A percentile compares a stretch with the other conserved stretches of the same genome.
Conservation (phyloP, 1,140 invertebrate genomes). For the Lepeophtheirus salmonis region DNA sequence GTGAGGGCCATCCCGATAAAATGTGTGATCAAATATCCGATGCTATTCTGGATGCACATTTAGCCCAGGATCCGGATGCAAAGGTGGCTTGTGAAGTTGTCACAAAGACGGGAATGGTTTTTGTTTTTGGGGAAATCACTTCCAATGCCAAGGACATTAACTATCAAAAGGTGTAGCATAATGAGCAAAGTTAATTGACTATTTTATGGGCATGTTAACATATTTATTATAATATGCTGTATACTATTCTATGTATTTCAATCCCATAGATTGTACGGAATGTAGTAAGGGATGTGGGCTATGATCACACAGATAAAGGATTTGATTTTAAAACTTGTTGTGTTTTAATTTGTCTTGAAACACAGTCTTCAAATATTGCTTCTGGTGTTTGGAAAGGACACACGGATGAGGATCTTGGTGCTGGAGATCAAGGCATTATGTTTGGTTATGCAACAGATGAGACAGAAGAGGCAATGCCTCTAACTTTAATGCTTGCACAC, state of each 20-base stretch:
- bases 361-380: slow-evolving; percentile 93
- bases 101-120: slow-evolving; percentile 36
- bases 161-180: slow-evolving; percentile 82
- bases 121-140: slow-evolving; percentile 40
- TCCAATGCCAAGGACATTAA: slow-evolving; percentile 63
- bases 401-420: slow-evolving; percentile 39
- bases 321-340: slow-evolving; percentile 99
- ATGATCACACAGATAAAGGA: slow-evolving; percentile 89
- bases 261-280: slow-evolving; percentile 53
- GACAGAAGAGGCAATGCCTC: slow-evolving; percentile 94
- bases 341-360: slow-evolving; percentile 87
- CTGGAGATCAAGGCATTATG: slow-evolving; percentile 82
- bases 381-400: slow-evolving; percentile 41
- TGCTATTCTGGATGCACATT: slow-evolving; percentile 90
- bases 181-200: no score
- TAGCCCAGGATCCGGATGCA: slow-evolving; percentile 84
- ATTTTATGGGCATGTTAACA: no score
- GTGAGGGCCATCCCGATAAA: slow-evolving; percentile 51
- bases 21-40: slow-evolving; percentile 99
- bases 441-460: slow-evolving; percentile 90
- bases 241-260: neutral
- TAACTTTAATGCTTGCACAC: slow-evolving; percentile 85
- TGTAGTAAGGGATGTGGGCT: slow-evolving; percentile 90
- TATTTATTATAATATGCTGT: neutral
- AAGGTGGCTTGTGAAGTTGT: slow-evolving; percentile 38